Percentiles rank a stretch among this genome's conserved stretches.
These are phyloP conservation scores for Chelidonichthys spinosus DNA, from an alignment of 2,797 vertebrate species.

Conservation along the genomic window DNA sequence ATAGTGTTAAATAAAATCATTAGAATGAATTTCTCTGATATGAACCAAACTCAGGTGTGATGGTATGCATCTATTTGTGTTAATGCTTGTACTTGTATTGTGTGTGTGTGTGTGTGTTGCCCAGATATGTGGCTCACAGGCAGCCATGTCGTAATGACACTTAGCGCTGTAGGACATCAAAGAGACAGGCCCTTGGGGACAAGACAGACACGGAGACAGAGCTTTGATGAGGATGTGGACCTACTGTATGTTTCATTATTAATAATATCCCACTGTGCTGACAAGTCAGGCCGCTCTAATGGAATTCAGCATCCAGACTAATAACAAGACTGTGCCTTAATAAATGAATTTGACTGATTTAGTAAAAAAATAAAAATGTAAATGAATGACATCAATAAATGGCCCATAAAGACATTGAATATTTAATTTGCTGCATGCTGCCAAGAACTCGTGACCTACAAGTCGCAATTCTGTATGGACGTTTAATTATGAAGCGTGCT, in stretches of 20 bases:
- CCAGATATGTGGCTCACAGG: constrained; percentile 33
- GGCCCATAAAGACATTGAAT: neutral
- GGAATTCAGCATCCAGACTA: constrained; percentile 6
- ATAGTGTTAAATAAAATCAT: neutral
- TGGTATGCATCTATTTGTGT: neutral
- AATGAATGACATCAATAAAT: neutral
- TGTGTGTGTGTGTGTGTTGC: neutral
- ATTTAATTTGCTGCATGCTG: neutral
- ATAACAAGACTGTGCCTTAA: neutral
- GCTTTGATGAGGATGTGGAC: constrained; percentile 63
- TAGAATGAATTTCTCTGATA: neutral
- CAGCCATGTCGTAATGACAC: constrained; percentile 52
- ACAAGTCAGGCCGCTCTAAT: constrained; percentile 13
- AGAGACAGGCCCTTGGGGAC: constrained; percentile 51
- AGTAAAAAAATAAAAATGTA: neutral
- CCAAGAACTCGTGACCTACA: constrained; percentile 47
- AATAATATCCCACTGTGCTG: constrained; percentile 35
- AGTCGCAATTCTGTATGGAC: constrained; percentile 25
- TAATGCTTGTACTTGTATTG: neutral
- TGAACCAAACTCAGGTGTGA: neutral
- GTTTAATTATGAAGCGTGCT: constrained; percentile 45
- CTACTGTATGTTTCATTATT: constrained; percentile 51
- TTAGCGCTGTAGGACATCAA: constrained; percentile 63
- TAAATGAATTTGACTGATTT: neutral
- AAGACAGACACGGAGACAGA: constrained; percentile 35